Percentiles rank a stretch among this genome's conserved stretches.
phyloP scores from a whole-genome alignment of 2,113 vertebrate genomes.

The Theristicus caerulescens region DNA sequence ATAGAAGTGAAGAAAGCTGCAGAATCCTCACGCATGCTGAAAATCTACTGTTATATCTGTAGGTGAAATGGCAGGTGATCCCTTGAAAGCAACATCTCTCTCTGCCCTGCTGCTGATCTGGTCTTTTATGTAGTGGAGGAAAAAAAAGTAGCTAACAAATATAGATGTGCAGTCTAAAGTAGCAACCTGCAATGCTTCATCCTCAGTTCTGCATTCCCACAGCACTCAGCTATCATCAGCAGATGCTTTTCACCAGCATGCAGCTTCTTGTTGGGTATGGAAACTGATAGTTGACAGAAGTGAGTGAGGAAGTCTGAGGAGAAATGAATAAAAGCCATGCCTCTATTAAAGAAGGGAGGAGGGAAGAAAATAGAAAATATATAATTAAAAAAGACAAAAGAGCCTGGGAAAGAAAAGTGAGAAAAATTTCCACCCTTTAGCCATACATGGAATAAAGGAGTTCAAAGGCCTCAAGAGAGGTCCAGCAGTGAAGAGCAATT shows the following conservation, averaged over 20 bases:
- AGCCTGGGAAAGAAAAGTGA: neutral
- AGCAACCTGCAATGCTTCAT: neutral
- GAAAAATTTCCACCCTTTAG: neutral
- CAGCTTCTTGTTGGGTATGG: neutral
- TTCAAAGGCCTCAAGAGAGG: neutral
- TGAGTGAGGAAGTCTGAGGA: neutral
- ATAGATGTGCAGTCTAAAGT: neutral
- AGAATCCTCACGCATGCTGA: neutral
- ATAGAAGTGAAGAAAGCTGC: neutral
- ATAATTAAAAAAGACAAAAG: neutral
- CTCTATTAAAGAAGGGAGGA: neutral
- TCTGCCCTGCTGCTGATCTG: neutral
- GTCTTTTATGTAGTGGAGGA: neutral
- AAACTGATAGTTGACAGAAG: neutral
- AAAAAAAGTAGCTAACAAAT: neutral
- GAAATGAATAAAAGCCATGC: neutral
- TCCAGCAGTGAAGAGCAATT: neutral
- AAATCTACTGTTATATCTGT: neutral
- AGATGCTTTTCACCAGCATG: neutral
- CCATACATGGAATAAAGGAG: neutral
- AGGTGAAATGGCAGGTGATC: neutral
- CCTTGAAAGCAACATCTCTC: neutral
- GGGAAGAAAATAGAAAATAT: neutral
- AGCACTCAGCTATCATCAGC: neutral
- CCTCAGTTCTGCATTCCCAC: neutral